phyloP scores from a whole-genome alignment of 1,140 invertebrate genomes.

The Ceratitis capitata region DNA sequence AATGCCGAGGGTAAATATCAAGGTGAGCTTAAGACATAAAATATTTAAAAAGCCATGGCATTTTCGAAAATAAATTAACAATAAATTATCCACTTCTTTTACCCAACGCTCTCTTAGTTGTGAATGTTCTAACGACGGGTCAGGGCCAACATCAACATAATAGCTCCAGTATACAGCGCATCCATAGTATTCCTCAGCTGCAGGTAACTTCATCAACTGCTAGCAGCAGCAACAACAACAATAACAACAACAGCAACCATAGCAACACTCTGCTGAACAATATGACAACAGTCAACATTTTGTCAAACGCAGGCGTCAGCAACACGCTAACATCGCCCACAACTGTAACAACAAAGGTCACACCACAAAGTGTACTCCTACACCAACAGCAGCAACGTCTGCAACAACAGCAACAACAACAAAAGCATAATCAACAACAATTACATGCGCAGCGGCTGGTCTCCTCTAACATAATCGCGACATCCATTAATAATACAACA shows the following conservation, averaged over 20 bases:
- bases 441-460: neutral
- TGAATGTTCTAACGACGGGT: constrained; percentile 43
- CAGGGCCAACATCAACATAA: constrained; percentile 14
- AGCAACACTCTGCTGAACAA: neutral
- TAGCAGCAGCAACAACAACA: neutral
- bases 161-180: constrained; percentile 16
- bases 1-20: constrained; percentile 56
- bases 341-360: neutral
- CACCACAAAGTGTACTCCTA: neutral
- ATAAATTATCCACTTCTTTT: too few species aligned
- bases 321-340: neutral
- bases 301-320: neutral
- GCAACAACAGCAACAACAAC: constrained; percentile 37
- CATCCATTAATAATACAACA: neutral
- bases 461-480: constrained; percentile 32
- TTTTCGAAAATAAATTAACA: too few species aligned
- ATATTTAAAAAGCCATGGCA: too few species aligned
- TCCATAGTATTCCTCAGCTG: constrained; percentile 41
- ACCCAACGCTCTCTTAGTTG: constrained; percentile 29
- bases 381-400: neutral
- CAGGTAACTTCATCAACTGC: neutral
- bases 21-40: constrained; percentile 51
- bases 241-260: constrained; percentile 31
- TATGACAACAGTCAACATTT: constrained; percentile 1
- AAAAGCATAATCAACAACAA: constrained; percentile 3